Base-by-base conservation (phyloP, 2,113 vertebrate species). In the Pluvialis apricaria region DNA sequence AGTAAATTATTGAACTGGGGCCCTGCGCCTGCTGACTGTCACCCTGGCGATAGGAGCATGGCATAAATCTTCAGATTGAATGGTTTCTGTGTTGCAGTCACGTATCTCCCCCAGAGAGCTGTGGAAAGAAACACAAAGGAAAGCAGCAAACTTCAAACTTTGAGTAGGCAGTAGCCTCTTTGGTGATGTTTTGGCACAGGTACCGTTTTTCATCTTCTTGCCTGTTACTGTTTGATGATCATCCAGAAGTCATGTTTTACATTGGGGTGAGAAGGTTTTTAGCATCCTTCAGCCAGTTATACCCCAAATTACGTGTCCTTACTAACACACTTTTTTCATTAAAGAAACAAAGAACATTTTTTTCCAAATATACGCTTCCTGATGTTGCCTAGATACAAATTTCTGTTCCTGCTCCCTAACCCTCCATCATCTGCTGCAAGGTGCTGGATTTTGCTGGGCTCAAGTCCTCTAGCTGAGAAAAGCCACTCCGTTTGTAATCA, bases 361-460 rank as follows among this genome's bases (percentile, higher is more conserved):
- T 47, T 65, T 13, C 38, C 70, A 86, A 80, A 91, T 68, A 47
- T 3, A 57, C 1, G 9, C 91, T 90, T 89, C 92, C 77, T 73
- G 68, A 89, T 86, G 91, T 83, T 94, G 90, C 84, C 92, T 94
- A 72, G 84, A 89, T 84, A 94, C 73, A 55, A 86, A 69, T 89
- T 71, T 72, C 44, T 86, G 20, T 71, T 93, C 34, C 64, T 84
- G 45, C 64, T 89, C 36, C 64, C 44, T 55, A 86, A 14, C 62
- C 62, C 16, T 91, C 61, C 40, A 73, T 94, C 78, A 94, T 83
- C 64, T 81, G 20, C 71, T 8, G 8, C 70, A 79, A 73, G 40
- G 72, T 65, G 45, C 85, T 87, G 82, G 64, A 70, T 84, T 86
- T 82, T 94, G 34, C 40, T 81, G 78, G 73, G 45, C 88, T 93